These are phyloP conservation scores for Heliornis fulica DNA, from an alignment of 2,113 vertebrate species.

Conservation along the genomic window DNA sequence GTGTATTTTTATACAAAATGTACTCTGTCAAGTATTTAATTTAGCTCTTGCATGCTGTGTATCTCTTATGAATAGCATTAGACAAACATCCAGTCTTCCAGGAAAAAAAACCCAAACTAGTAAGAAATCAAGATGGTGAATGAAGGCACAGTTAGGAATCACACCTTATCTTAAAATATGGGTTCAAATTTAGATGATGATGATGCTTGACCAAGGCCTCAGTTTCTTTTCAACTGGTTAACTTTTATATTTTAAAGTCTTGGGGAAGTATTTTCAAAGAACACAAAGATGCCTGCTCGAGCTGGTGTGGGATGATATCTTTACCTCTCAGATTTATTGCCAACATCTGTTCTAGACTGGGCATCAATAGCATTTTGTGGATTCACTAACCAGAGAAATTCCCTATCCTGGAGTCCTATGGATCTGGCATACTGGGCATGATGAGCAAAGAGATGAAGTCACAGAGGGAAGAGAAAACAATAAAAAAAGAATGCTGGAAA, in stretches of 20 bases:
- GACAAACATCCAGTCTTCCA: background rate
- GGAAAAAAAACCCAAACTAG: background rate
- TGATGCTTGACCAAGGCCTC: background rate
- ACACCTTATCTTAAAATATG: background rate
- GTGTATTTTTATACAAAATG: background rate
- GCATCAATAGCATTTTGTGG: background rate
- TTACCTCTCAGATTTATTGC: background rate
- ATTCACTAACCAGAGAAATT: background rate
- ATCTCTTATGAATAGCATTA: background rate
- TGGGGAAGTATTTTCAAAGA: background rate
- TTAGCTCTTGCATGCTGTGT: background rate
- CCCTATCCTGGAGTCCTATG: background rate
- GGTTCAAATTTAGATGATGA: background rate
- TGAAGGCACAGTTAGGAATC: background rate
- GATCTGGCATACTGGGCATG: background rate
- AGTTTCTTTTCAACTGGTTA: background rate
- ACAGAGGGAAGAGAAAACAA: background rate
- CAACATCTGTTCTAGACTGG: background rate
- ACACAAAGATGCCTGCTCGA: background rate
- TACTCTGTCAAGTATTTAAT: background rate
- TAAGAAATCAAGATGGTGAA: background rate
- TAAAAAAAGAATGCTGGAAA: background rate
- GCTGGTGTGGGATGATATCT: background rate
- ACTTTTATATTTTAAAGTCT: background rate
- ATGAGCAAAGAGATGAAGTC: background rate